These are phyloP conservation scores for Capreolus pygargus DNA, from an alignment of 2,113 vertebrate genomes.

Conservation along the genomic window DNA sequence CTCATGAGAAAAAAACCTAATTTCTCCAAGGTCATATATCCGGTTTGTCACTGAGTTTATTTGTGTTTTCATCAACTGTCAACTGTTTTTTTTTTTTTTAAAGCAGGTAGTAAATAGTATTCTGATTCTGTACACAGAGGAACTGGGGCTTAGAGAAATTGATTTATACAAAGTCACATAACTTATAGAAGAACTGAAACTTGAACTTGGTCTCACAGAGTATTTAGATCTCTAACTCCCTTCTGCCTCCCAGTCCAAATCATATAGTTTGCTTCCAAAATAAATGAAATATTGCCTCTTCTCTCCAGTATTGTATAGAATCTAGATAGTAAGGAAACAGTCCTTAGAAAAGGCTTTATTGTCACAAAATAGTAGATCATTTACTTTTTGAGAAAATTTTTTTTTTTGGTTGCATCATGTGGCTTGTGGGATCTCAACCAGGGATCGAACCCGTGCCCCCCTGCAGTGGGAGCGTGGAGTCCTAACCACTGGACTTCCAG, in stretches of 20 bases:
- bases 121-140: neutral
- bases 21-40: neutral
- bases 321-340: slow-evolving; percentile 15
- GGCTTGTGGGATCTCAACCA: neutral
- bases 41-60: neutral
- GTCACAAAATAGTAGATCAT: neutral
- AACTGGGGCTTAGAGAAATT: neutral
- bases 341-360: neutral
- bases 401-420: neutral
- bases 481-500: neutral
- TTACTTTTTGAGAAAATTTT: slow-evolving; percentile 7
- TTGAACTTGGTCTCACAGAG: neutral
- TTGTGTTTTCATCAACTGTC: slow-evolving; percentile 8
- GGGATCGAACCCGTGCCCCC: neutral
- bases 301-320: neutral
- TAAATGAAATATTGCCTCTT: neutral
- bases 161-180: neutral
- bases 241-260: neutral
- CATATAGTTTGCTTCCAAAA: neutral
- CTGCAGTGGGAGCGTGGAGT: neutral
- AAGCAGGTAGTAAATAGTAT: neutral
- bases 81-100: neutral
- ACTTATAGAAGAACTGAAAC: neutral
- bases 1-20: neutral
- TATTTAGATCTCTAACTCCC: neutral